Conservation (phyloP, 2,113 vertebrate genomes). For the Sinocyclocheilus anophthalmus region DNA sequence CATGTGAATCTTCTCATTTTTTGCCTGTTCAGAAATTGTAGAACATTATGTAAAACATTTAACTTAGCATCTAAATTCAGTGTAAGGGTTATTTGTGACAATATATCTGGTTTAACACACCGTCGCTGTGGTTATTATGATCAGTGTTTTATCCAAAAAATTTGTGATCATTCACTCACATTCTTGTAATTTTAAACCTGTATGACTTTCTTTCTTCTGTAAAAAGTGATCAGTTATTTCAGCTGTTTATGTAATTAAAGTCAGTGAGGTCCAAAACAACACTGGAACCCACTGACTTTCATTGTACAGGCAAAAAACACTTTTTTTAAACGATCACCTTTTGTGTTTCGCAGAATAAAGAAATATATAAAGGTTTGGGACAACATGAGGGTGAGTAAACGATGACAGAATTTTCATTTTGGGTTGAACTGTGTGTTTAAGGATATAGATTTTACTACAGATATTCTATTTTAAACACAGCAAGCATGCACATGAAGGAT, state of each 20-base stretch:
- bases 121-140: not conserved
- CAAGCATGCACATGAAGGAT: conserved; percentile 60
- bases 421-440: not conserved
- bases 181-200: too few relatives aligned
- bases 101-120: not conserved
- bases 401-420: not conserved
- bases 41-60: not conserved
- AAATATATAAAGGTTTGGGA: not conserved
- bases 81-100: not conserved
- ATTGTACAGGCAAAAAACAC: too few relatives aligned
- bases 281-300: not conserved
- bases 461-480: conserved; percentile 20
- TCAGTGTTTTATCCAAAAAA: not conserved
- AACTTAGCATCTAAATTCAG: not conserved
- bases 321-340: too few relatives aligned
- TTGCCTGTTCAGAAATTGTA: not conserved
- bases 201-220: too few relatives aligned
- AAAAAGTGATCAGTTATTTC: too few relatives aligned
- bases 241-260: not conserved
- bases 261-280: not conserved
- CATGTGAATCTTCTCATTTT: not conserved
- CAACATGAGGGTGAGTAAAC: not conserved
- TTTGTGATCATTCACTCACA: not conserved
- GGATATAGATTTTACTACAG: not conserved
- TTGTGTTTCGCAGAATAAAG: not conserved